Percentiles rank a stretch among this genome's conserved stretches.
Evolutionary conservation across 2,888 invertebrate species (phyloP).

Genomic region (Myopa tessellatipennis): DNA sequence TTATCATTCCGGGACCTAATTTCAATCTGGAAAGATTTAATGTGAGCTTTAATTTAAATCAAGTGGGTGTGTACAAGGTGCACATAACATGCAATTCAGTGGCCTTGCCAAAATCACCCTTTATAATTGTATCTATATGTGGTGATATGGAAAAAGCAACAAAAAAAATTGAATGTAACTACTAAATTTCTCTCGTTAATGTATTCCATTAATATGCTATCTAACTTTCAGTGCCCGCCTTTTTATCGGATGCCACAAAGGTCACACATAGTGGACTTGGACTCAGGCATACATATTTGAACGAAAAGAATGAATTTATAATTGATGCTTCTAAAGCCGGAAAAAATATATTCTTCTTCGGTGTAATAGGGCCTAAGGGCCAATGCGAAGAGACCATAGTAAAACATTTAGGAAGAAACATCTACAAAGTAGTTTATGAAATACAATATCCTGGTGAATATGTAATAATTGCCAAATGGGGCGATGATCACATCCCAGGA

Average conservation of each 20-base stretch:
- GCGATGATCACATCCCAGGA: slow-evolving; percentile 95
- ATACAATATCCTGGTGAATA: slow-evolving; percentile 93
- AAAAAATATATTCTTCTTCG: slow-evolving; percentile 93
- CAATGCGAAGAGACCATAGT: slow-evolving; percentile 96
- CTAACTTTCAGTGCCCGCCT: slow-evolving; percentile 52
- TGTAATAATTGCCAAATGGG: slow-evolving; percentile 94
- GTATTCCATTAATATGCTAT: neutral
- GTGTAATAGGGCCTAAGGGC: slow-evolving; percentile 94
- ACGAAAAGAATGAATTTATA: slow-evolving; percentile 64
- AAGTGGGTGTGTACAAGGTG: slow-evolving; percentile 62
- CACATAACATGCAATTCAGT: slow-evolving; percentile 66
- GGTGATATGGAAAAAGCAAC: slow-evolving; percentile 49
- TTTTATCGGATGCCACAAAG: slow-evolving; percentile 61
- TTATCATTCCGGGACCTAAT: slow-evolving; percentile 52
- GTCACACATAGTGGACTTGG: slow-evolving; percentile 62
- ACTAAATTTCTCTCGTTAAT: neutral
- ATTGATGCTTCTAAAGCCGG: slow-evolving; percentile 71
- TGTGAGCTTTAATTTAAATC: slow-evolving; percentile 54
- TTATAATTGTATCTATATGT: slow-evolving; percentile 61
- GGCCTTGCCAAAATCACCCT: slow-evolving; percentile 61
- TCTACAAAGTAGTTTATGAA: slow-evolving; percentile 90
- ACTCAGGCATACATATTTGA: slow-evolving; percentile 57
- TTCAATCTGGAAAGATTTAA: slow-evolving; percentile 63
- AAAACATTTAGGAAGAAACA: slow-evolving; percentile 89
- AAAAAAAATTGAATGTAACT: slow-evolving; percentile 47